Evolutionary conservation across 2,888 invertebrate species (phyloP), one percentile per base, ranked within the genome.

Genomic region (Ophioninae sp.): DNA sequence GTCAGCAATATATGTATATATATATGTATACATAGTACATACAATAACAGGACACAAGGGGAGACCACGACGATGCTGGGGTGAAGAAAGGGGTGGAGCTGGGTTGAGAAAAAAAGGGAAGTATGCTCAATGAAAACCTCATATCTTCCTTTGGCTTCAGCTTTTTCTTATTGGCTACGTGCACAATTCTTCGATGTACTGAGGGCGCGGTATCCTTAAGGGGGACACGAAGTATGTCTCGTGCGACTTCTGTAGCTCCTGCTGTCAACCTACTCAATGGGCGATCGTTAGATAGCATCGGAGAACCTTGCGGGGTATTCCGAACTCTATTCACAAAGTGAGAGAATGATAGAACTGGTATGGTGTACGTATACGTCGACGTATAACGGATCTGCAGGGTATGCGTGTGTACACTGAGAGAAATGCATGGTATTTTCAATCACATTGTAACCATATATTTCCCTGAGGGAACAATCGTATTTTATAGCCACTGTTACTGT

Each of bases 261-360:
- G 73, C 79, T 62, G 61, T 57, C 88, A 86, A 88, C 86, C 88
- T 88, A 85, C 90, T 91, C 89, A 91, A 91, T 91, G 90, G 89
- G 89, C 90, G 91, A 91, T 91, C 90, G 90, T 91, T 91, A 89
- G 91, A 91, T 91, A 90, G 89, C 87, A 88, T 89, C 88, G 87
- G 77, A 80, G 81, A 81, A 64, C 67, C 73, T n/a, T 67, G 68
- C 67, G 65, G 77, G 81, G 73, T 70, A 72, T 23, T 39, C 59
- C 70, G 56, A 57, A 78, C 79, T 74, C 61, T 77, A 69, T 41
- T 39, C 56, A 67, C 8, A 78, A 81, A 75, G 68, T 30, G 39
- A 69, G 75, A 77, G 72, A 69, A 37, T 61, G 73, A 78, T 70
- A 75, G 62, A 23, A 39, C 61, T 30, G 68, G 30, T n/a, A 23